Evolutionary conservation across 23 tunicate species (phyloP).

Genomic region (Ciona savignyi): DNA sequence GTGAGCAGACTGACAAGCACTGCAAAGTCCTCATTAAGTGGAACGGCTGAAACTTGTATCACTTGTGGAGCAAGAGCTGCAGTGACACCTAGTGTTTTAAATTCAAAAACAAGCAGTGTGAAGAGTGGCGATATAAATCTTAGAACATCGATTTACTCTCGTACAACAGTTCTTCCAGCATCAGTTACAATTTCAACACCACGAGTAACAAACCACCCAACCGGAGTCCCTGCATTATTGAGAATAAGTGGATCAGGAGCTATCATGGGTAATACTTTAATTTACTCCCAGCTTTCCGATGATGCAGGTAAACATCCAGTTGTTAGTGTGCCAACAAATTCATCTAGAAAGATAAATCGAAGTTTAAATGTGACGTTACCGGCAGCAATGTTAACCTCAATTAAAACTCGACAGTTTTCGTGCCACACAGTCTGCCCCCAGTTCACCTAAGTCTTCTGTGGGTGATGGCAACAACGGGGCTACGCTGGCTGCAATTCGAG

Average conservation of each 20-base stretch:
- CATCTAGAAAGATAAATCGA: conserved; percentile 13
- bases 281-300: conserved; percentile 25
- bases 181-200: conserved; percentile 36
- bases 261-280: conserved; percentile 29
- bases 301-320: conserved; percentile 13
- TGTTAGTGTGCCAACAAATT: not conserved
- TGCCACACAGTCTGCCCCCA: conserved; percentile 47
- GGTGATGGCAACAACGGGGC: conserved; percentile 5
- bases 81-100: conserved; percentile 14
- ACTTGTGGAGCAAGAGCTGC: conserved; percentile 40
- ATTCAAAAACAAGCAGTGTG: conserved; percentile 3
- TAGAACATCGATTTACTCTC: conserved; percentile 16
- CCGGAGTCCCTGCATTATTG: conserved; percentile 57
- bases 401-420: conserved; percentile 21
- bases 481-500: not conserved
- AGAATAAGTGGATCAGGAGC: conserved; percentile 45
- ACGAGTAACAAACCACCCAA: conserved; percentile 19
- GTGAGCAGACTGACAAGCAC: no score
- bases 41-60: no score
- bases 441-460: conserved; percentile 22
- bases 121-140: not conserved
- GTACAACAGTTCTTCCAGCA: conserved; percentile 48
- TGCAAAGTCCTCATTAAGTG: no score
- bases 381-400: conserved; percentile 27
- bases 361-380: conserved; percentile 39